These are phyloP conservation scores for Bubo blakistoni DNA, from an alignment of 2,113 vertebrate species.

Conservation along the genomic window DNA sequence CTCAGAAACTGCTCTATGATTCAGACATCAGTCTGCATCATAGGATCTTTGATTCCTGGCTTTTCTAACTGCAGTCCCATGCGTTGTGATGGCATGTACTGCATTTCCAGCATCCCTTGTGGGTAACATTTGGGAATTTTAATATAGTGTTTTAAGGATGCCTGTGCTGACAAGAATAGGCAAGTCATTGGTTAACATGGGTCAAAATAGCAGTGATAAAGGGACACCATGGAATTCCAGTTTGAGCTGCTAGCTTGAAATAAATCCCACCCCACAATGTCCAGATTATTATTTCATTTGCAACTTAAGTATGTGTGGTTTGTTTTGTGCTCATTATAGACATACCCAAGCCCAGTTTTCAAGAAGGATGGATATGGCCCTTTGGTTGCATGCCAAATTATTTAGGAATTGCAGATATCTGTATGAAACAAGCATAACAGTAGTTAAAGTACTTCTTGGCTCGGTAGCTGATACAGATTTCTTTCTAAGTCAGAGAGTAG, in stretches of 20 bases:
- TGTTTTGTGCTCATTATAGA: background rate
- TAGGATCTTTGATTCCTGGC: background rate
- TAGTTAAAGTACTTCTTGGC: constrained; percentile 33
- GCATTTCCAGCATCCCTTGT: background rate
- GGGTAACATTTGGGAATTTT: background rate
- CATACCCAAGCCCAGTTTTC: background rate
- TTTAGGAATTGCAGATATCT: background rate
- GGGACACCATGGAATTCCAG: background rate
- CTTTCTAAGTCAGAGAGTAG: constrained; percentile 22
- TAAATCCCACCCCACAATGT: background rate
- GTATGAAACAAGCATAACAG: background rate
- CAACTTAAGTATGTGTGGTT: background rate
- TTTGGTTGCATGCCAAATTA: background rate
- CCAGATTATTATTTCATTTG: background rate
- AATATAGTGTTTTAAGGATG: background rate
- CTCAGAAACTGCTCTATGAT: background rate
- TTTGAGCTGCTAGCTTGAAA: background rate
- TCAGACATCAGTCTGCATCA: background rate
- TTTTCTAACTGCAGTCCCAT: background rate
- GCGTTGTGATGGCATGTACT: background rate
- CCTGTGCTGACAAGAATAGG: background rate
- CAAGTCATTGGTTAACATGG: background rate
- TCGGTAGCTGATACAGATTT: background rate
- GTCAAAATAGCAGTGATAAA: background rate
- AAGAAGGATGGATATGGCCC: background rate